phyloP scores from a whole-genome alignment of 1,140 invertebrate species.

The Acyrthosiphon pisum region DNA sequence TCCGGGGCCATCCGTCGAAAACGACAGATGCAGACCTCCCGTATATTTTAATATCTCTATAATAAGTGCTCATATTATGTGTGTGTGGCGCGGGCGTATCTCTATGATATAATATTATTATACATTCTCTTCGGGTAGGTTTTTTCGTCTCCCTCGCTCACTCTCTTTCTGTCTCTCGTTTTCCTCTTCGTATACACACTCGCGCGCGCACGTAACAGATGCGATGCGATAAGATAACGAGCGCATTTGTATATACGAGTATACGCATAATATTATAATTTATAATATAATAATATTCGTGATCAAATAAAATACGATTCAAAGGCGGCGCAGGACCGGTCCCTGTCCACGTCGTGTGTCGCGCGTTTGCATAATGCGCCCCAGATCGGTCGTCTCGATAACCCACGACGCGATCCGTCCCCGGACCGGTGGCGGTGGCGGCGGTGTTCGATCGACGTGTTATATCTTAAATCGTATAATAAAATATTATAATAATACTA shows the following conservation, averaged over 20 bases:
- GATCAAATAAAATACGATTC: conserved; percentile 7
- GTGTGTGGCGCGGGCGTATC: conserved; percentile 25
- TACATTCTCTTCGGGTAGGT: background rate
- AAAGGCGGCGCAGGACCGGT: background rate
- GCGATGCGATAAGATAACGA: conserved; percentile 49
- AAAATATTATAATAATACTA: background rate
- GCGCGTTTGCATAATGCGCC: conserved; percentile 1
- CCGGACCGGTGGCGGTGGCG: background rate
- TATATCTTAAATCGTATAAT: background rate
- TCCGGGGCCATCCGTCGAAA: background rate
- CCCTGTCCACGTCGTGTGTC: background rate
- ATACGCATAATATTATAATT: background rate
- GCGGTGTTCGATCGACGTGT: background rate
- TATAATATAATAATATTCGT: background rate
- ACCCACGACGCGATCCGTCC: background rate
- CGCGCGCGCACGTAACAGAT: background rate
- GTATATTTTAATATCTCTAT: background rate
- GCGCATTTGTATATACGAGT: background rate
- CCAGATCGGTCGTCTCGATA: conserved; percentile 8
- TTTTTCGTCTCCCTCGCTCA: background rate
- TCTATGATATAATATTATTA: background rate
- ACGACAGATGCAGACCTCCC: conserved; percentile 20
- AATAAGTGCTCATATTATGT: background rate
- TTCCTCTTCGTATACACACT: background rate
- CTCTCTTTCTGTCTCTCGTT: background rate